Percentiles rank a stretch among this genome's conserved stretches.
These are phyloP conservation scores for Schizaphis graminum DNA, from an alignment of 2,888 invertebrate genomes.

Conservation along the genomic window DNA sequence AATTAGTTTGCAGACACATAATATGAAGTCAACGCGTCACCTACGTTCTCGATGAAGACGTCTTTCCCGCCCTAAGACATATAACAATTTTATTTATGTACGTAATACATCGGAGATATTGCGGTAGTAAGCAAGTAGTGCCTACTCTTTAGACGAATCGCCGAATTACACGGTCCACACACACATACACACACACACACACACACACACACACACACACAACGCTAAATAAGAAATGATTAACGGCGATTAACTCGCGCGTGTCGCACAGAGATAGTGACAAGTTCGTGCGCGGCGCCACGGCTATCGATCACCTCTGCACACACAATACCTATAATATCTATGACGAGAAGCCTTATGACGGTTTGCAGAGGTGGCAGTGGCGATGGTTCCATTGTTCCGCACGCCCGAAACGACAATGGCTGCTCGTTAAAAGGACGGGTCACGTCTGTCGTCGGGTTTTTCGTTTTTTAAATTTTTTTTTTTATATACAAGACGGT, in stretches of 20 bases:
- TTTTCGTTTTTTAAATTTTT: not conserved
- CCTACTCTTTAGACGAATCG: not conserved
- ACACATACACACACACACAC: not conserved
- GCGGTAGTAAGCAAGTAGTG: too few relatives aligned
- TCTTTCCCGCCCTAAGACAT: too few relatives aligned
- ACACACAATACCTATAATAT: not conserved
- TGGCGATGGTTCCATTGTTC: conserved; percentile 2
- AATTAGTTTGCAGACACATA: too few relatives aligned
- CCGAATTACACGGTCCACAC: not conserved
- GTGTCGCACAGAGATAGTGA: conserved; percentile 1
- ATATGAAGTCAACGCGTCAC: too few relatives aligned
- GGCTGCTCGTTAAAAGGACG: conserved; percentile 41
- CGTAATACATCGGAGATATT: too few relatives aligned
- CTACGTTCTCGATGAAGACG: too few relatives aligned
- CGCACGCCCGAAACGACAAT: not conserved
- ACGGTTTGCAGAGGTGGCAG: not conserved
- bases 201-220: not conserved
- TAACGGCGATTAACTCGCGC: conserved; percentile 10
- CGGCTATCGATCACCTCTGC: not conserved
- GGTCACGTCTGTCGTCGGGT: not conserved
- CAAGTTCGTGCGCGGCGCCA: not conserved
- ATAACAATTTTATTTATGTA: too few relatives aligned
- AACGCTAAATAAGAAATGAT: not conserved
- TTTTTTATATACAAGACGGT: not conserved
- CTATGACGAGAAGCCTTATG: not conserved